phyloP scores from a whole-genome alignment of 1,140 invertebrate species.

The Sesamia nonagrioides region DNA sequence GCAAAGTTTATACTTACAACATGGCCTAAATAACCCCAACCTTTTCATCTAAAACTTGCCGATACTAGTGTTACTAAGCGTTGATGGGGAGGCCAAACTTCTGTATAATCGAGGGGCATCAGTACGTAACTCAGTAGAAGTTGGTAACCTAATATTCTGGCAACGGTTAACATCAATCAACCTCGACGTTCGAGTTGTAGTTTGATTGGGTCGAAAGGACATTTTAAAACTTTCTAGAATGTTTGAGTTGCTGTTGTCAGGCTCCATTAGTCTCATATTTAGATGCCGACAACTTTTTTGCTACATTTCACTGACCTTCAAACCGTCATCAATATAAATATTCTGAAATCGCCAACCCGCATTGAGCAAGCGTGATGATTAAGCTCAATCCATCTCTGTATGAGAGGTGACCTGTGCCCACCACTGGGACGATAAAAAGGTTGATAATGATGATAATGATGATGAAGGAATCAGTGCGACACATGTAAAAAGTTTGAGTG shows the following conservation, averaged over 20 bases:
- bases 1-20: too few species aligned
- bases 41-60: neutral
- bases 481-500: too few species aligned
- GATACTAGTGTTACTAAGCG: constrained; percentile 3
- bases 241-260: neutral
- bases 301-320: too few species aligned
- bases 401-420: too few species aligned
- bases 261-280: neutral
- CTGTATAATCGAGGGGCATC: constrained; percentile 38
- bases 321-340: too few species aligned
- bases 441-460: too few species aligned
- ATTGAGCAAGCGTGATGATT: too few species aligned
- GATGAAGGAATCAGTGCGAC: too few species aligned
- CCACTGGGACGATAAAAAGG: too few species aligned
- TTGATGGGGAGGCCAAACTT: constrained; percentile 26
- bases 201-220: neutral
- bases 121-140: constrained; percentile 34
- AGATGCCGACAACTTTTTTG: neutral
- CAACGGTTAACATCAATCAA: constrained; percentile 47
- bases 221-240: neutral
- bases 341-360: too few species aligned
- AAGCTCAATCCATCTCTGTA: too few species aligned
- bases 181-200: constrained; percentile 30
- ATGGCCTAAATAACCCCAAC: constrained; percentile 3
- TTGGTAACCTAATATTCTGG: constrained; percentile 49